Evolutionary conservation across 1,140 invertebrate species (phyloP), one percentile per base, ranked within the genome.

Genomic region (Limonius californicus): DNA sequence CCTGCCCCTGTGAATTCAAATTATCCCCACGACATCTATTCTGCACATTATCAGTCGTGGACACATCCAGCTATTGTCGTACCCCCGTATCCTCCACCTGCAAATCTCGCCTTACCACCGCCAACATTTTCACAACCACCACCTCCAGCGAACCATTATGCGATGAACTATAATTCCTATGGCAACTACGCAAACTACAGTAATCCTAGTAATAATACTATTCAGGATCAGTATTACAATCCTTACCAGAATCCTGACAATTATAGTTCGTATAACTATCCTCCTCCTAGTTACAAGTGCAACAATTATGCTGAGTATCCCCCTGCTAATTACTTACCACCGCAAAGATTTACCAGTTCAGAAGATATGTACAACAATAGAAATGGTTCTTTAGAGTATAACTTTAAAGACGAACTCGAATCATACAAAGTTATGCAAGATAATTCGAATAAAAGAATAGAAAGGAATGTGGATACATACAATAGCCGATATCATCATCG

Each of bases 371-470:
- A n/a, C n/a, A 6, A 8, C 45, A 19, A 50, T 18, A 50, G 16
- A 50, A 16, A 55, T 16, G 18, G 2, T 6, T 6, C 12, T 11
- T 1, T 6, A 3, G 4, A 15, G 19, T 62, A 62, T 39, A 42
- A 62, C 53, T 62, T 45, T 23, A 50, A 39, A 35, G 18, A 57
- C 7, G 61, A 62, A 53, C 53, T 62, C 4, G 61, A 62, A n/a
- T 50, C 42, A 14, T 62, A 62, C 20, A 62, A 62, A 62, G 53
- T 12, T 18, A 15, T 47, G 19, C 23, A 62, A 53, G 57, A 35
- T 53, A 20, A 62, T n/a, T n/a, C 12, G 4, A 2, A 23, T 12
- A 57, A 55, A 50, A 57, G 16, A 2, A 30, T 11, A 19, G 16
- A 19, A 39, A 57, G 27, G 2, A n/a, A 30, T 19, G 14, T 50